Evolutionary conservation across 1,140 invertebrate genomes (phyloP), one percentile per base, ranked within the genome.

Genomic region (Micrasema minimum): DNA sequence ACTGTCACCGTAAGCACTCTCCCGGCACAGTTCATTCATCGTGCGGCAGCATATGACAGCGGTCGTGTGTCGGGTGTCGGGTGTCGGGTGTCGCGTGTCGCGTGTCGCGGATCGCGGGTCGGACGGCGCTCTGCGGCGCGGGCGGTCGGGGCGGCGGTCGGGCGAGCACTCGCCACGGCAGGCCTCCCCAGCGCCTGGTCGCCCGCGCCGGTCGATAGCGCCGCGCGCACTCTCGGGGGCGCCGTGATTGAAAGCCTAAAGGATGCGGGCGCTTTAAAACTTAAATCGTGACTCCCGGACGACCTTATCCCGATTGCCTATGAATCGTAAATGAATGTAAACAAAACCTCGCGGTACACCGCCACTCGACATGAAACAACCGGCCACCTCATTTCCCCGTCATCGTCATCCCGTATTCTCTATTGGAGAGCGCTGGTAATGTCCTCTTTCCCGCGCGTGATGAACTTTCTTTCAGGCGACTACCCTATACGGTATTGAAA

Each of bases 81-180:
- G 77, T 72, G 78, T 77, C 26, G n/a, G n/a, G n/a, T n/a, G n/a
- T 78, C 77, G 75, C 26, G 26, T 31, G 26, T 31, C 26, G 26
- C 72, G 75, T 73, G 68, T 75, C 16, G 48, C 22, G 69, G 74
- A 50, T 75, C 72, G 76, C 76, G 77, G 71, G 78, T 77, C 26
- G n/a, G n/a, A n/a, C n/a, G n/a, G 79, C 77, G 75, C 18, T 31
- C 43, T 1, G n/a, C 62, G 77, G 48, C 1, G n/a, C 62, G 77
- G 77, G 48, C 51, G 35, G 26, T 22, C 66, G 26, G 37, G 76
- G 76, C 76, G 76, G 66, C 77, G 41, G 51, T 20, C 72, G 74
- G 53, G 76, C 73, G 76, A 76, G 77, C 73, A 79, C 78, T 80
- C 77, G 76, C 37, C 37, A 23, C 78, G 77, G 76, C 77, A 69